A percentile compares a stretch with the other conserved stretches of the same genome.
Evolutionary conservation across 2,797 vertebrate species (phyloP).

Genomic region (Hirundo rustica): DNA sequence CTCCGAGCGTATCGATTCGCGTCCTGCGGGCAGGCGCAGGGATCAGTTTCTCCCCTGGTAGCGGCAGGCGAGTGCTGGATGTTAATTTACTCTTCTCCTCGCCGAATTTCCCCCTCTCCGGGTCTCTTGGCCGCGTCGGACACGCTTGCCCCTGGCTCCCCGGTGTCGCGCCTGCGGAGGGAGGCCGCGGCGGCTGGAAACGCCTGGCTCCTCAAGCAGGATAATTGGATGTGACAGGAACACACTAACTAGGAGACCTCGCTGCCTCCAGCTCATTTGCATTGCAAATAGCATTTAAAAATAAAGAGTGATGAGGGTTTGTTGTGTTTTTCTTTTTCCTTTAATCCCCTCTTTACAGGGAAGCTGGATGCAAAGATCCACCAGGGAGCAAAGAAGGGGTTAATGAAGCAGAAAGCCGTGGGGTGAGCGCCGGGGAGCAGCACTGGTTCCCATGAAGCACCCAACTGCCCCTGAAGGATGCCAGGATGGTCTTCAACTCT

Average conservation of each 20-base stretch:
- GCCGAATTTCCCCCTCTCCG: neutral
- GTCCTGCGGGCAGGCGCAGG: neutral
- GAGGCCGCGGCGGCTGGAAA: conserved; percentile 39
- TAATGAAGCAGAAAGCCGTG: conserved; percentile 85
- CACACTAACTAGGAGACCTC: conserved; percentile 71
- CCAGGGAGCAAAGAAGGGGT: conserved; percentile 94
- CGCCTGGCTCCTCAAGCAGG: conserved; percentile 66
- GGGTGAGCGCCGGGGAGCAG: conserved; percentile 61
- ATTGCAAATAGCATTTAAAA: conserved; percentile 77
- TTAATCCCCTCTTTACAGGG: conserved; percentile 75
- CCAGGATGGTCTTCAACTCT: neutral
- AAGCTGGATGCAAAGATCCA: conserved; percentile 94
- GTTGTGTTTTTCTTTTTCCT: neutral
- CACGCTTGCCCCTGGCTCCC: conserved; percentile 21
- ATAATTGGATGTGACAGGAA: conserved; percentile 77
- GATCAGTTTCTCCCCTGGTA: neutral
- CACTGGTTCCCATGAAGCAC: neutral
- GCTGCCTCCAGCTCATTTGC: conserved; percentile 73
- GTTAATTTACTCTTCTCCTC: conserved; percentile 20
- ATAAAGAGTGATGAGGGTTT: conserved; percentile 57
- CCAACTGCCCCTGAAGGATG: neutral
- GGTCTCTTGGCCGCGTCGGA: neutral
- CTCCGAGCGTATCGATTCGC: neutral
- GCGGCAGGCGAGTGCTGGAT: neutral
- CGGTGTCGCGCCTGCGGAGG: conserved; percentile 40